Evolutionary conservation across 2,113 vertebrate species (phyloP), one percentile per base, ranked within the genome.

Genomic region (Butastur rufipennis): DNA sequence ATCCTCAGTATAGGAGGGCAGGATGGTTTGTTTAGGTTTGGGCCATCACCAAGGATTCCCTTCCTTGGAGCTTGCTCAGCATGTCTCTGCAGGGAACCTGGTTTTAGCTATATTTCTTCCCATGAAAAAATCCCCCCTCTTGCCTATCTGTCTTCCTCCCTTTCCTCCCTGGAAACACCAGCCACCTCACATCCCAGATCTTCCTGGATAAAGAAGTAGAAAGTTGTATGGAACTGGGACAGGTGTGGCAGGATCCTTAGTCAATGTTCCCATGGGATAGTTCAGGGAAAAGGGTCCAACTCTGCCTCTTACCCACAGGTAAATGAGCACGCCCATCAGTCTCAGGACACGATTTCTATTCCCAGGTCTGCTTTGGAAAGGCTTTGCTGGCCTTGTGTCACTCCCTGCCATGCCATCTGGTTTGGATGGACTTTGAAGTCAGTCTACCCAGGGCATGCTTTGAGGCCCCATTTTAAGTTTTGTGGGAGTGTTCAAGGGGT

Each of bases 321-420:
- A 31, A 14, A 45, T 32, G 43, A 75, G 47, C 55, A 16, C 1
- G 4, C 7, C 36, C 27, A 3, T 5, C 7, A 1, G 6, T 2
- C 40, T 45, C 29, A 40, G 74, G 40, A 13, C 40, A 9, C 0
- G 0, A 4, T 38, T 82, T 40, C 27, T 38, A 0, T 32, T 47
- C 55, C 70, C 66, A 82, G n/a, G 10, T 20, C 59, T 88, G 50
- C 61, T 88, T 27, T 79, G 83, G 79, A 66, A 58, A 43, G 70
- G 55, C 36, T 84, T 63, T 86, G 36, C 62, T 7, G 4, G 2
- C 42, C 36, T 27, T 10, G 13, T 86, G 81, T 52, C 47, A 0
- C 56, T 88, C 38, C 16, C 21, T 86, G 59, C 23, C 2, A 0
- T 56, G 55, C 59, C 6, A 0, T 34, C 43, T 32, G 53, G 4